These are phyloP conservation scores for Pectinophora gossypiella DNA, from an alignment of 1,140 invertebrate species.

Conservation along the genomic window DNA sequence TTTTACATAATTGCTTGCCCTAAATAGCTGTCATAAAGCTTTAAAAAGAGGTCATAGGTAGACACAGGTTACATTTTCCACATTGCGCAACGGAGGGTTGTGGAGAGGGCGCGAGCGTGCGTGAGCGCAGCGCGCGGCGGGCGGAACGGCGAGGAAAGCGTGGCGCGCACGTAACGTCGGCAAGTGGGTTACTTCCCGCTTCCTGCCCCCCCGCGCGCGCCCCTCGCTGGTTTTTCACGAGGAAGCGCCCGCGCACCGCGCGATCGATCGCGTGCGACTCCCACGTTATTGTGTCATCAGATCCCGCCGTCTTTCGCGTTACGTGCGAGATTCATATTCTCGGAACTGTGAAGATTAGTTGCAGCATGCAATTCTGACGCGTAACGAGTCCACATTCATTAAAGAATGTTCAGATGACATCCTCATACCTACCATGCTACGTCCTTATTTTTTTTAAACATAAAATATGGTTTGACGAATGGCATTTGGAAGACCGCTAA, in stretches of 20 bases:
- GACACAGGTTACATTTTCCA: slow-evolving; percentile 1
- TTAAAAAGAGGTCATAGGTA: too few relatives aligned
- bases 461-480: too few relatives aligned
- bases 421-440: too few relatives aligned
- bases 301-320: neutral
- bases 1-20: too few relatives aligned
- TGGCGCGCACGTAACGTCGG: slow-evolving; percentile 38
- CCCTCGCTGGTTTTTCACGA: slow-evolving; percentile 32
- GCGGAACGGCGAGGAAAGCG: slow-evolving; percentile 38
- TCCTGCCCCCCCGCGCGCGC: slow-evolving; percentile 27
- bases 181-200: slow-evolving; percentile 55
- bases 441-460: too few relatives aligned
- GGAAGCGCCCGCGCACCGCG: slow-evolving; percentile 20
- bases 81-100: neutral
- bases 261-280: slow-evolving; percentile 14
- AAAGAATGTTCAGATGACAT: too few relatives aligned
- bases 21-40: too few relatives aligned
- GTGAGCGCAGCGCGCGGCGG: slow-evolving; percentile 13
- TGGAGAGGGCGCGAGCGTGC: neutral
- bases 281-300: slow-evolving; percentile 12
- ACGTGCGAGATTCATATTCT: neutral
- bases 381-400: too few relatives aligned
- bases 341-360: neutral
- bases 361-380: too few relatives aligned
- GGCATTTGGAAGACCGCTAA: too few relatives aligned